Base-by-base conservation (phyloP, 2,888 invertebrate genomes). In the Cephus sareptanus region DNA sequence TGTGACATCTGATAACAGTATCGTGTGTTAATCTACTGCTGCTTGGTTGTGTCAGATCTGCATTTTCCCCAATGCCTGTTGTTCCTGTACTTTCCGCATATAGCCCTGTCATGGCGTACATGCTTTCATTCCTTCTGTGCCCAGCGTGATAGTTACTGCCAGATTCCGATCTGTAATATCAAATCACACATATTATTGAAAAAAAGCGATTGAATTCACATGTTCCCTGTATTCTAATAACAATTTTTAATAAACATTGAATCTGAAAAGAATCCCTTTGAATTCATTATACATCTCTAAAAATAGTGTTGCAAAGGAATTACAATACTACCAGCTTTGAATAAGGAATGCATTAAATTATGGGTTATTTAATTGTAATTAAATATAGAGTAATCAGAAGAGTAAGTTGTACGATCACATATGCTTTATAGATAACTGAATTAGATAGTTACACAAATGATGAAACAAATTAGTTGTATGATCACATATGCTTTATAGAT, bases 21-120 rank as follows among this genome's bases (percentile, higher is more conserved):
- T 91, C 90, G 80, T 90, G 91, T 82, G 88, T 92, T 90, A 90
- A 85, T 84, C 90, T 88, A 81, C 87, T 85, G 80, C 83, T 83
- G 77, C 85, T 87, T 33, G 87, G 93, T 78, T 89, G 90, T 82
- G 93, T 82, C 77, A 87, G 87, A 81, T 88, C 88, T 35, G 90
- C 83, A 86, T 92, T 93, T 81, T 93, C 93, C 15, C 93, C 93
- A 23, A 92, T 91, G 6, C 92, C 93, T 31, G 92, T 92, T 33
- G 92, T 92, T 33, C 92, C 93, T 56, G 94, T 93, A 56, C 94
- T 94, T 89, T 96, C 96, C 80, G 96, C 95, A 91, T 97, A 97
- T 79, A 97, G 93, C 40, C 96, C 96, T 73, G 96, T 97, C 96
- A 96, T 96, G 84, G 96, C 96, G 92, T 97, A 97, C 96, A 96